These are phyloP conservation scores for Nixonia krombeini DNA, from an alignment of 1,140 invertebrate species.

Conservation along the genomic window DNA sequence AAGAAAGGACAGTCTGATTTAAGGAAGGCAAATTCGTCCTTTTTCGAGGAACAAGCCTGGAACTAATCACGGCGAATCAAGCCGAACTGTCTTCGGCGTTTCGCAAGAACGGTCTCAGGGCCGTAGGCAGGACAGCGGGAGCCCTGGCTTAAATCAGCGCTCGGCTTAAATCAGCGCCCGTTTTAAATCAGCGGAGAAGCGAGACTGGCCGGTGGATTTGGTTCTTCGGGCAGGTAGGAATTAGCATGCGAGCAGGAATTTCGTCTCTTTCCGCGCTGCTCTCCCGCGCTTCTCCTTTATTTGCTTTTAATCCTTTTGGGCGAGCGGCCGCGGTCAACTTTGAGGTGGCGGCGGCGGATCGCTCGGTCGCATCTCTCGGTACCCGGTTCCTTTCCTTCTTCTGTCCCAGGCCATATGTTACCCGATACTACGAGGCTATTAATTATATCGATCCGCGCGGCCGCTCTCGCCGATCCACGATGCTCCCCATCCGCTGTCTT, in stretches of 20 bases:
- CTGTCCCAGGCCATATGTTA: constrained; percentile 66
- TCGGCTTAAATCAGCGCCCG: constrained; percentile 32
- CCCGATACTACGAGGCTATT: constrained; percentile 66
- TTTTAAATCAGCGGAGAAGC: constrained; percentile 27
- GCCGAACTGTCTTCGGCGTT: constrained; percentile 1
- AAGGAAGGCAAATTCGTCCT: too few species aligned
- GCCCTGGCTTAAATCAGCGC: too few species aligned
- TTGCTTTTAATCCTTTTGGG: constrained; percentile 64
- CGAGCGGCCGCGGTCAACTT: constrained; percentile 54
- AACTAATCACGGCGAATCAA: background rate
- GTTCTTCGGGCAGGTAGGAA: constrained; percentile 52
- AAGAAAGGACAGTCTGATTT: too few species aligned
- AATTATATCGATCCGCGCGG: constrained; percentile 70
- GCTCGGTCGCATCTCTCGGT: constrained; percentile 45
- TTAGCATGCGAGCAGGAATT: constrained; percentile 61
- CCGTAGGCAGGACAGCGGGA: background rate
- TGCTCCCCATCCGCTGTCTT: constrained; percentile 21
- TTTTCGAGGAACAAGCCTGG: background rate
- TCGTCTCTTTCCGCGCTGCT: constrained; percentile 46
- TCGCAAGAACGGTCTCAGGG: background rate
- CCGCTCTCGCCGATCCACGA: constrained; percentile 29
- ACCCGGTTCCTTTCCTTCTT: constrained; percentile 42
- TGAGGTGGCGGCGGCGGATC: constrained; percentile 57
- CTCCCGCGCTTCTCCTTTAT: constrained; percentile 54
- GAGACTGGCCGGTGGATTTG: constrained; percentile 22